Evolutionary conservation across 92 coral and sea anemone species (phyloP), one percentile per base, ranked within the genome.

Genomic region (Porites rus): DNA sequence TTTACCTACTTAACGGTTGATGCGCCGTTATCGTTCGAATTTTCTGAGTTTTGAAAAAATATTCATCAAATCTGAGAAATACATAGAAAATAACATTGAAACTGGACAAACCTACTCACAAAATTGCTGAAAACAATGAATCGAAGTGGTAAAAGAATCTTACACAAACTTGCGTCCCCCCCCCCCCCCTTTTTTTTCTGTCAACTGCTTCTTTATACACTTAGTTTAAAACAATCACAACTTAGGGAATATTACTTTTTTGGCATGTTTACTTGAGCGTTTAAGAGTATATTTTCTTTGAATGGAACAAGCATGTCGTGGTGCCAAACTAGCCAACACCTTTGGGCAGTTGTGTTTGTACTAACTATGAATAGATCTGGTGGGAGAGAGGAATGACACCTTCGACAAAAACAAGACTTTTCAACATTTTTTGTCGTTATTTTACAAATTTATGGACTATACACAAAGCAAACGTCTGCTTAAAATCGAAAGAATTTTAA

Each of bases 271-370:
- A 73, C 79, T 72, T 61, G 79, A 72, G 69, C 74, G 78, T 75
- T 72, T 75, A 58, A 75, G 24, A 69, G 64, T 83, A 51, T 73
- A 83, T 83, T 83, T 83, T 24, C 72, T 52, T 18, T 83, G 87
- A 83, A 83, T 73, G 65, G 80, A 62, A 63, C 24, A 17, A 64
- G 53, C 80, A 46, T 74, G 71, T 18, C 69, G 19, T 7, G 74
- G 70, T 74, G 87, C 62, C 24, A 74, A 83, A 73, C 46, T 50
- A 43, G 22, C 74, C 73, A 22, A 83, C 87, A 83, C 87, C 74
- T 83, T 52, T 53, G 18, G 58, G 51, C 76, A 69, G 64, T 80
- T 62, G 73, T 83, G 74, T 72, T 73, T 61, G 80, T 74, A 21
- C 62, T 43, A 24, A 38, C 76, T 76, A 81, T 72, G 80, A 72